Base-by-base conservation (phyloP, 2,113 vertebrate species). In the Rhizomys pruinosus region DNA sequence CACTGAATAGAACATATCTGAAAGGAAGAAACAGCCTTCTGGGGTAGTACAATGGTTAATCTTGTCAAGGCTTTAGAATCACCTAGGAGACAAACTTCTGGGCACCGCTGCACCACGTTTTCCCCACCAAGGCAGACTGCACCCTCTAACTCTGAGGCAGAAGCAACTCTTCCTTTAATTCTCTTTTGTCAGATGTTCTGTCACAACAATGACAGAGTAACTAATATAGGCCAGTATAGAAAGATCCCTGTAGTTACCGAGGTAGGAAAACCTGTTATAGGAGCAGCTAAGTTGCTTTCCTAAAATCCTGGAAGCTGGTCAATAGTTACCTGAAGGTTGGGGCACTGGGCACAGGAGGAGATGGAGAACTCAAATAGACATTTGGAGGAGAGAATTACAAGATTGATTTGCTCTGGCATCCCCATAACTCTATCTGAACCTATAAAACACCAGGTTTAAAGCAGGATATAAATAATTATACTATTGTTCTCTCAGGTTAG, bases 381-480 rank as follows among this genome's bases (percentile, higher is more conserved):
- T 20, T 55, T 39, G 72, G 34, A 88, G 69, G 32, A 52, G 42
- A 71, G 32, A 66, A 79, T 61, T 84, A 64, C 15, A 86, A 22
- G 82, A 23, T 11, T 94, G 59, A 81, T 74, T 92, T 87, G 84
- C 29, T 7, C 42, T 93, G 69, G 44, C 55, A 77, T 27, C 44
- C 4, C 3, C 84, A 6, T 80, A 52, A 86, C 10, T 20, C 64
- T 59, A 74, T 29, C 15, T 72, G 32, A 92, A 91, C 86, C 69
- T 90, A 84, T 42, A 92, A 88, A 96, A 55, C 39, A 87, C 11
- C 59, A 82, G 25, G 37, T 76, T 90, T 89, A 79, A 93, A 88
- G 64, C 11, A 90, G 15, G 22, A 52, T 86, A 61, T 47, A 92
- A 95, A 87, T 90, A 85, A 63, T 80, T 79, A 79, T 79, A 52